Conservation (phyloP, 1,140 invertebrate genomes). For the Zophobas morio region DNA sequence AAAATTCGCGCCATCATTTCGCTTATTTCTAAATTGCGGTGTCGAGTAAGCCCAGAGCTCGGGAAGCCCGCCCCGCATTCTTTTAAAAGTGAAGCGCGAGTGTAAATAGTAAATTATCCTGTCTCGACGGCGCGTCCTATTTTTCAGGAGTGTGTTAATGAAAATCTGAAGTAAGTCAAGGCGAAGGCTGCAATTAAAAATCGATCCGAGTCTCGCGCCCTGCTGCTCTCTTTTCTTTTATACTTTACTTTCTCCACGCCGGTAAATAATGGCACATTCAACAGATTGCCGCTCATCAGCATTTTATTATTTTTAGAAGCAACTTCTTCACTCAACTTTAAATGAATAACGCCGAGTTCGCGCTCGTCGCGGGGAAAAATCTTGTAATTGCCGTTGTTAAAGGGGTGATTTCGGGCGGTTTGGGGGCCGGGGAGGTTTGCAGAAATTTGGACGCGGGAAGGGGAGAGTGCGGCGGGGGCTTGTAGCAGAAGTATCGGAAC, state of each 20-base stretch:
- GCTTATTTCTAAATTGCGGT: too few relatives aligned
- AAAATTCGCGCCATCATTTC: too few relatives aligned
- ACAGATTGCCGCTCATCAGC: slow-evolving; percentile 63
- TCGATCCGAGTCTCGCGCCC: slow-evolving; percentile 63
- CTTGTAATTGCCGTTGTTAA: too few relatives aligned
- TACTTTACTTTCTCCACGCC: slow-evolving; percentile 60
- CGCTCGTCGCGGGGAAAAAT: too few relatives aligned
- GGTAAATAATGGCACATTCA: slow-evolving; percentile 67
- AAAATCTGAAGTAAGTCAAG: slow-evolving; percentile 68
- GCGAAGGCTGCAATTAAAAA: slow-evolving; percentile 69
- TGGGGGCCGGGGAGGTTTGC: too few relatives aligned
- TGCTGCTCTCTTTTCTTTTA: slow-evolving; percentile 60
- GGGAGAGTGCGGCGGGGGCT: too few relatives aligned
- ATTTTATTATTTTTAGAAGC: slow-evolving; percentile 61
- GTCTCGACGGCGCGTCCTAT: slow-evolving; percentile 59
- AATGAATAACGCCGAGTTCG: slow-evolving; percentile 22
- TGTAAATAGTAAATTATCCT: slow-evolving; percentile 63
- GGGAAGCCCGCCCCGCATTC: neutral
- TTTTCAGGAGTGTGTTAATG: slow-evolving; percentile 66
- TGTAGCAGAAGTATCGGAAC: too few relatives aligned
- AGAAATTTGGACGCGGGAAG: too few relatives aligned
- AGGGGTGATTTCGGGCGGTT: too few relatives aligned
- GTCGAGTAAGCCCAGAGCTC: too few relatives aligned
- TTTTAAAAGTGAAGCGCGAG: slow-evolving; percentile 52
- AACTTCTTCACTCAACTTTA: slow-evolving; percentile 40